A percentile compares a stretch with the other conserved stretches of the same genome.
Evolutionary conservation across 2,113 vertebrate genomes (phyloP).

Genomic region (Phyllopteryx taeniolatus): DNA sequence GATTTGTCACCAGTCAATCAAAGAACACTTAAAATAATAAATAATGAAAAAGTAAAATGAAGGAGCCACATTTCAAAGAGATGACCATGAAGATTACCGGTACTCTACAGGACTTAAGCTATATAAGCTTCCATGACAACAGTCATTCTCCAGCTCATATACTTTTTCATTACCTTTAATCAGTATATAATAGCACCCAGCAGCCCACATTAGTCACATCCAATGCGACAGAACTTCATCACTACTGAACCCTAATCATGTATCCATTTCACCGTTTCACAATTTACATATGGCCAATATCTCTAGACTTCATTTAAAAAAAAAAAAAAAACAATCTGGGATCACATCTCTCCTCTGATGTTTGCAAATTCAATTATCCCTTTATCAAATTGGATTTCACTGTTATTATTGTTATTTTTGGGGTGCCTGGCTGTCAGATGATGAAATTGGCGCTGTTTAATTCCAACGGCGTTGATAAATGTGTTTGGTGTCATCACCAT

Average conservation of each 20-base stretch:
- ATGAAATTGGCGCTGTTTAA: conserved; percentile 70
- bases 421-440: conserved; percentile 50
- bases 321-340: conserved; percentile 44
- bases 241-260: conserved; percentile 47
- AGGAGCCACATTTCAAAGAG: conserved; percentile 6
- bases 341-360: conserved; percentile 70
- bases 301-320: conserved; percentile 69
- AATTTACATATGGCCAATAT: conserved; percentile 69
- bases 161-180: conserved; percentile 59
- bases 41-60: conserved; percentile 1
- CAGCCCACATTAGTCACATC: conserved; percentile 34
- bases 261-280: conserved; percentile 58
- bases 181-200: conserved; percentile 64
- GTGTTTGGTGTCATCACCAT: conserved; percentile 68
- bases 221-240: conserved; percentile 34
- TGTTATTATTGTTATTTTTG: conserved; percentile 62
- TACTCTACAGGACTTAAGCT: conserved; percentile 42
- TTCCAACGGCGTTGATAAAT: conserved; percentile 67
- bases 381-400: conserved; percentile 73
- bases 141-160: conserved; percentile 1
- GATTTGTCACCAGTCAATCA: not conserved
- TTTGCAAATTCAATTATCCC: conserved; percentile 73
- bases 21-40: too few species aligned
- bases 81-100: conserved; percentile 28
- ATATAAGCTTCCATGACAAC: conserved; percentile 46